These are phyloP conservation scores for Athripsodes cinereus DNA, from an alignment of 2,888 invertebrate genomes.

Conservation along the genomic window DNA sequence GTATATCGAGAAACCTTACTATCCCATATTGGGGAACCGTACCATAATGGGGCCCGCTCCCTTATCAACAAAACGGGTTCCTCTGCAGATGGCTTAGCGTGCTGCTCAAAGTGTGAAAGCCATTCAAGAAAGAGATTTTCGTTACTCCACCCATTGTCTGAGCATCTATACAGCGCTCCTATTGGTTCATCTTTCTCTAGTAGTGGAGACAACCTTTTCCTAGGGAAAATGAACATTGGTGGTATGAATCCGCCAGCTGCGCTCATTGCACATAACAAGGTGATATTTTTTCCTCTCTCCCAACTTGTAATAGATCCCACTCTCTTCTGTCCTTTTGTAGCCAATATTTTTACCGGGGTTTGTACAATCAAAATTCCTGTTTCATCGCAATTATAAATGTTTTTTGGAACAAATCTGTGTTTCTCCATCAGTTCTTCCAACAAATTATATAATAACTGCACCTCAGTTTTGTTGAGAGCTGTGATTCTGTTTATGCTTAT, in stretches of 20 bases:
- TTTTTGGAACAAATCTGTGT: constrained; percentile 4
- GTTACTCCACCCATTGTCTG: no score
- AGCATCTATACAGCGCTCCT: constrained; percentile 33
- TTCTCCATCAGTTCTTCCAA: constrained; percentile 16
- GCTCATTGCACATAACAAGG: constrained; percentile 38
- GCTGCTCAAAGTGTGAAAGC: constrained; percentile 9
- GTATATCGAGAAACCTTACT: no score
- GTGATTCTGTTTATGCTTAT: constrained; percentile 29
- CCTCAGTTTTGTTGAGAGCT: constrained; percentile 28
- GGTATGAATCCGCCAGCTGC: constrained; percentile 36
- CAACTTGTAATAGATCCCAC: no score
- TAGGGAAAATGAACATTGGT: constrained; percentile 41
- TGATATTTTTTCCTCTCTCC: constrained; percentile 37
- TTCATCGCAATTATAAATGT: constrained; percentile 3
- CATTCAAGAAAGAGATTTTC: constrained; percentile 7
- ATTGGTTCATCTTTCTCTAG: constrained; percentile 37
- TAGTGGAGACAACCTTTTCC: constrained; percentile 35
- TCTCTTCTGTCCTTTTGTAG: constrained; percentile 36
- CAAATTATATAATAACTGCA: constrained; percentile 19
- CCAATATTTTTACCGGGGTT: constrained; percentile 34
- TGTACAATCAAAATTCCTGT: constrained; percentile 38
- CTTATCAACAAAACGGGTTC: no score
- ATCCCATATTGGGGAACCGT: no score
- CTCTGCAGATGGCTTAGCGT: constrained; percentile 28
- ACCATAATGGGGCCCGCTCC: no score